phyloP scores from a whole-genome alignment of 2,888 invertebrate genomes.

The Notodonta ziczac region DNA sequence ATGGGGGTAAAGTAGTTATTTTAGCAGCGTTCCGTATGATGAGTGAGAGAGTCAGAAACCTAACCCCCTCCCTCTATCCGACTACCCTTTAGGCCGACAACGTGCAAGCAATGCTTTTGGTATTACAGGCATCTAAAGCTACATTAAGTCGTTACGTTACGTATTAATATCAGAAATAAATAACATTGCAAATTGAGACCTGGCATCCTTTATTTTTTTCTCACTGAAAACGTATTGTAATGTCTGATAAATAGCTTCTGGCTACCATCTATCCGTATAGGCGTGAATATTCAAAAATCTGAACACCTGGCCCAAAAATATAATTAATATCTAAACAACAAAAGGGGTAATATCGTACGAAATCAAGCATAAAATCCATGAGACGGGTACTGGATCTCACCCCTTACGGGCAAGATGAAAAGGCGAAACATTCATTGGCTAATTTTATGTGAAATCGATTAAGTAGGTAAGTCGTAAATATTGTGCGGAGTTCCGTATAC shows the following conservation, averaged over 20 bases:
- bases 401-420: slow-evolving; percentile 15
- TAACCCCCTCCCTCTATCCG: too few species aligned
- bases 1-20: too few species aligned
- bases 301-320: slow-evolving; percentile 38
- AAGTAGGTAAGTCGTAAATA: not conserved
- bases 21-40: too few species aligned
- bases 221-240: too few species aligned
- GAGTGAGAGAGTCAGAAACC: too few species aligned
- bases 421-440: slow-evolving; percentile 12
- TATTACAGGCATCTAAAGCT: too few species aligned
- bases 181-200: too few species aligned
- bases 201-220: too few species aligned
- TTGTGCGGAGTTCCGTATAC: not conserved
- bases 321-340: slow-evolving; percentile 51
- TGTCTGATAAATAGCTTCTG: slow-evolving; percentile 34
- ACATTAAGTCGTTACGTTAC: too few species aligned
- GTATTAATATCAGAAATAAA: too few species aligned
- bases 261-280: slow-evolving; percentile 30
- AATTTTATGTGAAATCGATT: slow-evolving; percentile 14
- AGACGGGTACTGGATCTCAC: slow-evolving; percentile 14
- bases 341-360: slow-evolving; percentile 37
- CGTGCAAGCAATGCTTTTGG: too few species aligned
- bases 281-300: slow-evolving; percentile 51
- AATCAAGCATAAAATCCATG: slow-evolving; percentile 63
- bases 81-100: too few species aligned